Conservation (phyloP, 2,113 vertebrate genomes). For the Ophthalmolycus amberensis region DNA sequence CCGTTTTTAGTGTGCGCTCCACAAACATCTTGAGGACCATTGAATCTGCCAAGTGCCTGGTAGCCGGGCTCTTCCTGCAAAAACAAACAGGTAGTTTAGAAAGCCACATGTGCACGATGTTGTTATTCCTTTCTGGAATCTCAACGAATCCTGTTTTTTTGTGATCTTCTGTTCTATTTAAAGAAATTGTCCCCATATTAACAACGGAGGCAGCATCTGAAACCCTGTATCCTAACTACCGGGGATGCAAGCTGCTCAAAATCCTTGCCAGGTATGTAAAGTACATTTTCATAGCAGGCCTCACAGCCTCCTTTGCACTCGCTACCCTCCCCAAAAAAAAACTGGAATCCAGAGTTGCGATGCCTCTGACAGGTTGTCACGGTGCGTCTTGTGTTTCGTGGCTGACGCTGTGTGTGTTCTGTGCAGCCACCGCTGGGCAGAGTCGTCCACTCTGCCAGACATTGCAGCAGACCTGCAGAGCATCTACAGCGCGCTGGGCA, state of each 20-base stretch:
- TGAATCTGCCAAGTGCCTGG: constrained; percentile 92
- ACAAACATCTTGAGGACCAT: constrained; percentile 94
- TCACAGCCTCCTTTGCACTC: background rate
- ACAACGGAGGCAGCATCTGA: constrained; percentile 88
- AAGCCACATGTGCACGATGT: background rate
- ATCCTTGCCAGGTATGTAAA: constrained; percentile 82
- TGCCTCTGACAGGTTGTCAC: constrained; percentile 64
- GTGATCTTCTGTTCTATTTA: constrained; percentile 22
- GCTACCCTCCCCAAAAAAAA: background rate
- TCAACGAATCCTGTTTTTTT: constrained; percentile 25
- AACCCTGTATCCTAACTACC: constrained; percentile 93
- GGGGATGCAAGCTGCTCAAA: constrained; percentile 87
- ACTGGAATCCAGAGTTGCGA: constrained; percentile 51
- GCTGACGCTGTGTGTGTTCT: constrained; percentile 57
- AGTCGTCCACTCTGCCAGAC: constrained; percentile 83
- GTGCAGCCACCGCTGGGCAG: constrained; percentile 82
- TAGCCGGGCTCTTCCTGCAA: constrained; percentile 93
- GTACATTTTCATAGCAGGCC: constrained; percentile 28
- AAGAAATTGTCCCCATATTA: constrained; percentile 87
- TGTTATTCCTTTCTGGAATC: background rate
- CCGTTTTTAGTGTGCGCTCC: constrained; percentile 89
- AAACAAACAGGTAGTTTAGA: constrained; percentile 87
- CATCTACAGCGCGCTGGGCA: constrained; percentile 86
- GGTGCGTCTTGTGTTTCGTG: constrained; percentile 51
- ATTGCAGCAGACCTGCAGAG: constrained; percentile 89